Evolutionary conservation across 1,140 invertebrate genomes (phyloP), one percentile per base, ranked within the genome.

Genomic region (Atta texana): DNA sequence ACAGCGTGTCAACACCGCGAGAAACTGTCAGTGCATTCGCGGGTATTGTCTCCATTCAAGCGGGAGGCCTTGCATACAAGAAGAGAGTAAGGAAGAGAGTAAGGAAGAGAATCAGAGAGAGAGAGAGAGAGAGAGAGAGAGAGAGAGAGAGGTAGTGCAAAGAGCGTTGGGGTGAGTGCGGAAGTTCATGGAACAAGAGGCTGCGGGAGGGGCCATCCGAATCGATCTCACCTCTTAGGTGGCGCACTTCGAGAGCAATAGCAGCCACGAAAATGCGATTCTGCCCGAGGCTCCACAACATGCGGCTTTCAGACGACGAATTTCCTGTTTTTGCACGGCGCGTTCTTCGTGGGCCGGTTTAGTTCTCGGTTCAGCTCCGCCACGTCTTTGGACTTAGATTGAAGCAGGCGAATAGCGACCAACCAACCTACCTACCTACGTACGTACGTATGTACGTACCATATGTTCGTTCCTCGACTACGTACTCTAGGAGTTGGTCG

Each of bases 181-280:
- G 69, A 84, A 84, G 80, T 74, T 69, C 80, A 84, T 49, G 80
- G 80, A 84, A 84, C 80, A 84, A 84, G 80, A 75, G 80, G 39
- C 55, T 28, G 51, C 78, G 78, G 78, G 66, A 66, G 34, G 64
- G 64, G 80, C 59, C 59, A 24, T 28, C 39, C 66, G 74, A 90
- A 87, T 89, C 88, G 88, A 90, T 90, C 86, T 72, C 64, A 78
- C 68, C 89, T 88, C 89, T 90, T 90, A 85, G 71, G n/a, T 49
- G 39, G 78, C 80, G 75, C 82, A 76, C 89, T 90, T 90, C 80
- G 61, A 85, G 69, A 34, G 89, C 89, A 88, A 90, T 90, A 90
- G 80, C 75, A 61, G 78, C 77, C 68, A 64, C 81, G 89, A 90
- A 90, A 90, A 90, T 90, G 71, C 89, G 86, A 90, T 90, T 90